Evolutionary conservation across 2,797 vertebrate genomes (phyloP), one percentile per base, ranked within the genome.

Genomic region (Synaphobranchus kaupii): DNA sequence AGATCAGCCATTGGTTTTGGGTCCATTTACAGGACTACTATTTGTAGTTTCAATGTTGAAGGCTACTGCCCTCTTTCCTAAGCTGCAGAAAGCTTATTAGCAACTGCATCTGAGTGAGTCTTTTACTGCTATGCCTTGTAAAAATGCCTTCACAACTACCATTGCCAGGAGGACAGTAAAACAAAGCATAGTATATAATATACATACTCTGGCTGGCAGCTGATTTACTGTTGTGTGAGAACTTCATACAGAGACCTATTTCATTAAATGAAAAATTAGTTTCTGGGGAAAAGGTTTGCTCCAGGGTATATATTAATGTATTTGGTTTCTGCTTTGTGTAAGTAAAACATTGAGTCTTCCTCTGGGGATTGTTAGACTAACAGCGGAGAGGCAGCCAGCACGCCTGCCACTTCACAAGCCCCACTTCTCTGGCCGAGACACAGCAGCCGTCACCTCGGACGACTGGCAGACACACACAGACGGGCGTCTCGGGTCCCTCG

Each of bases 211-310:
- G 89, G 88, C 90, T 93, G 90, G 92, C 94, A 92, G 90, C 88
- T 90, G 87, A 88, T 84, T 89, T 47, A 86, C 52, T 89, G 89
- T 90, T 91, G 84, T 90, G 90, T 90, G 93, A 90, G 87, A 90
- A 90, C 91, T 91, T 39, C 91, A 93, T 92, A 89, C 88, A 56
- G 92, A 92, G 92, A 93, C 91, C 82, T 54, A 92, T 93, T 94
- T 89, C 84, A 92, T 93, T 94, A 92, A 94, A 94, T 94, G 92
- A 96, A 96, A 95, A 93, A 94, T 92, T 93, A 73, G 83, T 94
- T 94, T 90, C 91, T 89, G 89, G 76, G 89, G 88, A 93, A 92
- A 89, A 90, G 89, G 91, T 91, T 84, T 85, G 90, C 94, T 92
- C 90, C 84, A 84, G 93, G 93, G 93, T 95, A 92, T 96, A 94